Evolutionary conservation across 2,113 vertebrate genomes (phyloP), one percentile per base, ranked within the genome.

Genomic region (Halichoeres trimaculatus): DNA sequence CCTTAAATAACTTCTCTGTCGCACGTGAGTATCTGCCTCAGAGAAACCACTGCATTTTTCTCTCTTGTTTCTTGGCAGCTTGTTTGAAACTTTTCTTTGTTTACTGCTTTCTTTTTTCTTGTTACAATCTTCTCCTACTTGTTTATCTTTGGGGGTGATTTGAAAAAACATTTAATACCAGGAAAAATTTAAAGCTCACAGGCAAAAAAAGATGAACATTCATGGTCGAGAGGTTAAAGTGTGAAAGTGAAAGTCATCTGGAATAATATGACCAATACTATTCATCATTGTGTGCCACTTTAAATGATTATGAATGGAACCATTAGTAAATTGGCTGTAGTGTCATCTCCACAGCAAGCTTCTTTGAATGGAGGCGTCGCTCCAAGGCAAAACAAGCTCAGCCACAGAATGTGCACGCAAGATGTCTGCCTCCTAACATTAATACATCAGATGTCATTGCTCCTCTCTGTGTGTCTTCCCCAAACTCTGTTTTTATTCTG

Each of bases 1-100:
- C 98, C 50, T 93, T 99, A 87, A 99, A 99, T 92, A 99, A 99
- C 94, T 99, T 99, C 93, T 99, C 98, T 0, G 97, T 99, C 90
- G 97, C 96, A 80, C 96, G 97, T 99, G 87, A 98, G 97, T 96
- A 84, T 91, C 77, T 86, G 62, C 75, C 76, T 78, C 57, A 74
- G 38, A 71, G 63, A 85, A 84, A 84, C 74, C n/a, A 56, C 69
- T 64, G 67, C 59, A 64, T 79, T 75, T 75, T 74, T 60, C 41
- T 72, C 72, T 55, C 38, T 52, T 47, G 51, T 76, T 76, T 84
- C 48, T 85, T 76, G 63, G 72, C 67, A 81, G 59, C 78, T 43
- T 58, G 16, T 70, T 60, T 81, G 10, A 50, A 20, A 22, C 50
- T 40, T 67, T 34, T 56, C 78, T 77, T 58, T 66, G 47, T 83